Evolutionary conservation across 2,797 vertebrate genomes (phyloP), one percentile per base, ranked within the genome.

Genomic region (Chelmon rostratus): DNA sequence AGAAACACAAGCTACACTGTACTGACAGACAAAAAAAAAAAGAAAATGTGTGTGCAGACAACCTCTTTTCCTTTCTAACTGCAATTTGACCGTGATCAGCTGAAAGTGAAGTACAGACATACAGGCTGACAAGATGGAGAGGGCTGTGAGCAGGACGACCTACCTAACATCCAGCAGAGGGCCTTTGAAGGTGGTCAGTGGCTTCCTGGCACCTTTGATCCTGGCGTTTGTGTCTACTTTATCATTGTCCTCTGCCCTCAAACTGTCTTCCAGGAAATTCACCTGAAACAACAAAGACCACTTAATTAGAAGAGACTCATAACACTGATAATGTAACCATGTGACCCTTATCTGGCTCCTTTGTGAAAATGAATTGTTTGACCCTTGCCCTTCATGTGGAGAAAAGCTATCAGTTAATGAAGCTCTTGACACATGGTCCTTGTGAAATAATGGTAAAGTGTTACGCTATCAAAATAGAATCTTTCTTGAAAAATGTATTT

Each of bases 141-240:
- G 16, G 50, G 6, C 6, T 3, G 13, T 23, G 7, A 35, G 57
- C 21, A 31, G 18, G 2, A 5, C 6, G 16, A 59, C 89, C 62
- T 96, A 99, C 98, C 98, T 99, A 92, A 99, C 97, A 64, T 99
- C 95, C 70, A 99, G 93, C 79, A 99, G 95, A 70, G 91, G 91
- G 82, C 97, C 98, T 95, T 96, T 99, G 93, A 99, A 99, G 69
- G 97, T 96, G 56, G 96, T 97, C 86, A 95, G 68, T n/a, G 97
- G 95, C 91, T 97, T 99, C 93, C 96, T 96, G 86, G 92, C 92
- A 86, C 95, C 95, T 95, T 95, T 97, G 76, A 86, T 91, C 89
- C 96, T 96, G 83, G 81, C 74, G 84, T 93, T 94, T 23, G 89
- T 53, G 63, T 98, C 97, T 79, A 79, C 91, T 94, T 96, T 97